Base-by-base conservation (phyloP, 1,140 invertebrate genomes). In the Epicauta chinensis region DNA sequence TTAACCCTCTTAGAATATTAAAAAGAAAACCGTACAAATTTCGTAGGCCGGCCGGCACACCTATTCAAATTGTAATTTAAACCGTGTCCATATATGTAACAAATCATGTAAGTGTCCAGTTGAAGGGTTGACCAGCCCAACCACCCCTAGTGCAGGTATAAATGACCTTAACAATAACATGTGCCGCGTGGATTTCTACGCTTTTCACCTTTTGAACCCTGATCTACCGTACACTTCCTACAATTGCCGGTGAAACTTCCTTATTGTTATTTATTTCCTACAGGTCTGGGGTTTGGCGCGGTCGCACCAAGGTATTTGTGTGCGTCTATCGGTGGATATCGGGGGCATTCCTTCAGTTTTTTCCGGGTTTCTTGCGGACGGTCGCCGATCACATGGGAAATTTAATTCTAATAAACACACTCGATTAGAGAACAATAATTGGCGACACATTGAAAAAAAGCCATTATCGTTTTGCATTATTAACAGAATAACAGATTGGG, bases 11-110 rank as follows among this genome's bases (percentile, higher is more conserved):
- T 23, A 5, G n/a, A n/a, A n/a, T n/a, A n/a, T n/a, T n/a, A n/a
- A n/a, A n/a, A n/a, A n/a, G n/a, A n/a, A n/a, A n/a, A n/a, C 7
- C 23, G 23, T 23, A 23, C 0, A 23, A 23, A 23, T 23, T 23
- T 23, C 23, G 23, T 23, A 23, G 23, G 23, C 16, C 48, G 32
- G 44, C 46, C 40, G 37, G 30, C 39, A 54, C 41, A 36, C 47
- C 42, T 45, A 56, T 61, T 61, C 49, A 55, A 61, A 61, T 58
- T 58, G 43, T 58, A 61, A 61, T 61, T 56, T 59, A 56, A 59
- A 58, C 23, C 23, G 48, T 51, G 50, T n/a, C n/a, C n/a, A n/a
- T n/a, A n/a, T 43, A 61, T 57, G 56, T 61, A 58, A 61, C 59
- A 59, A 53, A 56, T 56, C 55, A 56, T 56, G 55, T 56, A 43